These are phyloP conservation scores for Microtus ochrogaster DNA, from an alignment of 2,113 vertebrate species.

Conservation along the genomic window DNA sequence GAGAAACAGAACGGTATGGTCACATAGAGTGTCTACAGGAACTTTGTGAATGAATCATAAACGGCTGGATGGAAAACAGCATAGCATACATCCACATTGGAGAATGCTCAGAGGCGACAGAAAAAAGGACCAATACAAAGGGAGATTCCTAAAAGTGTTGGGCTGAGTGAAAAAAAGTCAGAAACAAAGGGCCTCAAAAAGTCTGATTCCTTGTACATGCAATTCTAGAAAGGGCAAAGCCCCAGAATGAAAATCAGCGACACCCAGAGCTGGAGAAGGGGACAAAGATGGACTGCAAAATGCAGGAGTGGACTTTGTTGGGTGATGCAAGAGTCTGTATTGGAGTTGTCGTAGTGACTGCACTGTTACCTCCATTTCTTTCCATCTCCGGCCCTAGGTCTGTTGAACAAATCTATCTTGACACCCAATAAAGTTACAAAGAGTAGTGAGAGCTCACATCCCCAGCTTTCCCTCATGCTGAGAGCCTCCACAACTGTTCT, in stretches of 20 bases:
- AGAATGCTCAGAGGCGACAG: neutral
- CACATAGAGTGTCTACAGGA: neutral
- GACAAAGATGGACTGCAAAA: neutral
- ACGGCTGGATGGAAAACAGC: neutral
- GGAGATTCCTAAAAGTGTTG: neutral
- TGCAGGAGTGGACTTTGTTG: neutral
- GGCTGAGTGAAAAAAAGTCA: neutral
- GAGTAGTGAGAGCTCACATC: neutral
- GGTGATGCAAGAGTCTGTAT: neutral
- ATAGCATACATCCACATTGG: neutral
- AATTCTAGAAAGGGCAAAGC: neutral
- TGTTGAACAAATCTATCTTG: slow-evolving; percentile 25
- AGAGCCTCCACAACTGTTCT: neutral
- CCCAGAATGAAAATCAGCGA: neutral
- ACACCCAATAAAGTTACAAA: neutral
- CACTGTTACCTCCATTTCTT: neutral
- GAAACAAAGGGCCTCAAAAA: neutral
- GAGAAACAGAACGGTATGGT: neutral
- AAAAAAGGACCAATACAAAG: neutral
- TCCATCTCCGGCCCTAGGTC: neutral
- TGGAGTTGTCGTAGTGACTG: neutral
- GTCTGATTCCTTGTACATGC: neutral
- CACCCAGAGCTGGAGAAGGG: neutral
- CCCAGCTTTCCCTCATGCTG: neutral
- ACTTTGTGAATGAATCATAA: neutral